Percentiles rank a stretch among this genome's conserved stretches.
phyloP scores from a whole-genome alignment of 2,797 vertebrate genomes.

The Sternotherus odoratus region DNA sequence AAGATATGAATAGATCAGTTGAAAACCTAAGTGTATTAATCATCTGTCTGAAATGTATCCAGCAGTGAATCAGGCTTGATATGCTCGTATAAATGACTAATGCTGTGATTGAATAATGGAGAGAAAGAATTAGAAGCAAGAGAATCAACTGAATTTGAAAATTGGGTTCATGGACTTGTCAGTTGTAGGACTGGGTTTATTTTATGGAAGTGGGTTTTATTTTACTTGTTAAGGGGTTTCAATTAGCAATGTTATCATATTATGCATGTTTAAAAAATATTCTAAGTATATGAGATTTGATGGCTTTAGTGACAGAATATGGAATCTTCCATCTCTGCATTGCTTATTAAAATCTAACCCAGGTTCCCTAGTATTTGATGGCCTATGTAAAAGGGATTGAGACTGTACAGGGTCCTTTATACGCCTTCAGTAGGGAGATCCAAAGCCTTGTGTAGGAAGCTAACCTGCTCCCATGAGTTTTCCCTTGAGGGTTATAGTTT shows the following conservation, averaged over 20 bases:
- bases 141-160: neutral
- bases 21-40: neutral
- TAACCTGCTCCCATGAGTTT: neutral
- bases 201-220: neutral
- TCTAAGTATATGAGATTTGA: neutral
- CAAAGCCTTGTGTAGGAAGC: neutral
- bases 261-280: neutral
- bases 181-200: neutral
- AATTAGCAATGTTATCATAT: neutral
- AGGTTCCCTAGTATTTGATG: neutral
- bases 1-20: neutral
- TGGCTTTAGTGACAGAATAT: neutral
- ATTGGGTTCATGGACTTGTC: fast-evolving
- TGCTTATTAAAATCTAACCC: neutral
- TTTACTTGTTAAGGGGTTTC: neutral
- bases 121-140: neutral
- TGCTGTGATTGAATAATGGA: neutral
- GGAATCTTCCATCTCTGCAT: neutral
- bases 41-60: neutral
- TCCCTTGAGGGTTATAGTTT: neutral
- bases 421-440: neutral
- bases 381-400: fast-evolving
- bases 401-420: neutral
- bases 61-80: neutral
- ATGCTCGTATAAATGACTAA: neutral